Percentiles rank a stretch among this genome's conserved stretches.
These are phyloP conservation scores for Rattus norvegicus DNA, from an alignment of 2,113 vertebrate genomes.

Conservation along the genomic window GRCr8 NC_086025.1:124730501-124731000, in stretches of 20 bases:
- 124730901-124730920: slow-evolving; percentile 92
- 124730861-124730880: slow-evolving; percentile 90
- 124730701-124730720: background rate
- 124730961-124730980: background rate
- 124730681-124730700: background rate
- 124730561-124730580: background rate
- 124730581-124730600: background rate
- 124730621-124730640: background rate
- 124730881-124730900: slow-evolving; percentile 92
- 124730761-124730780: slow-evolving; percentile 55
- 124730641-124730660: background rate
- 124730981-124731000: background rate
- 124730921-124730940: background rate
- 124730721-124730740: background rate
- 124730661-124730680: background rate
- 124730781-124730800: slow-evolving; percentile 94
- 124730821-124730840: slow-evolving; percentile 90
- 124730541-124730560: background rate
- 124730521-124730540: background rate
- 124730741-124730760: background rate
- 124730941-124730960: background rate
- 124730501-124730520: background rate
- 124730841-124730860: slow-evolving; percentile 89
- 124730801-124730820: slow-evolving; percentile 95
- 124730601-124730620: background rate